A percentile compares a stretch with the other conserved stretches of the same genome.
Evolutionary conservation across 2,888 invertebrate genomes (phyloP).

Genomic region (Erannis defoliaria): DNA sequence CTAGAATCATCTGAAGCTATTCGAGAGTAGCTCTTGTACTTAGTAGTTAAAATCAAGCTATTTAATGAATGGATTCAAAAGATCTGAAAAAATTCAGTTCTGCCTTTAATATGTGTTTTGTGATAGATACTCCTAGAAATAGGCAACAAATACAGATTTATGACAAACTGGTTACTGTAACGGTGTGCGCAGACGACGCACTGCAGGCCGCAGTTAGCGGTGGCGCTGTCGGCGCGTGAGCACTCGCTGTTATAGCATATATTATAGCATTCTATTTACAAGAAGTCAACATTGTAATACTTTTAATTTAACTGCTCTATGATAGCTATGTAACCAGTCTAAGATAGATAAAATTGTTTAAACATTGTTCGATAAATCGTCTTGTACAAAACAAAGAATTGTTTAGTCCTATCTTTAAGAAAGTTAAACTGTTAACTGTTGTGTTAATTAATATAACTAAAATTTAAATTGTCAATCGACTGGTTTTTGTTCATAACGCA

Average conservation of each 20-base stretch:
- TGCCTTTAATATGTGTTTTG: conserved; percentile 2
- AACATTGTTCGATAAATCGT: conserved; percentile 28
- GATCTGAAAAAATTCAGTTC: conserved; percentile 22
- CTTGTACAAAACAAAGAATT: conserved; percentile 39
- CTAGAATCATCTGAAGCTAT: conserved; percentile 1
- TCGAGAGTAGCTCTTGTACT: conserved; percentile 5
- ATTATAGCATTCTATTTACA: neutral
- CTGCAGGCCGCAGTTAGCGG: neutral
- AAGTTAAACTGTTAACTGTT: conserved; percentile 40
- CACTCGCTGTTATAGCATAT: neutral
- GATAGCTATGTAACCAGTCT: conserved; percentile 12
- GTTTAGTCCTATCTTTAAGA: conserved; percentile 41
- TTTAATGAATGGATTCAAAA: conserved; percentile 11
- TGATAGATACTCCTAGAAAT: neutral
- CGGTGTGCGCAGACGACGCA: neutral
- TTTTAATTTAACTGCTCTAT: conserved; percentile 16
- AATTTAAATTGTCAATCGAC: conserved; percentile 36
- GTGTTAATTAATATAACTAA: too few relatives aligned
- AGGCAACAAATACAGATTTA: neutral
- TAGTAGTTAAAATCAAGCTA: conserved; percentile 5
- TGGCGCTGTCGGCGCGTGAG: neutral
- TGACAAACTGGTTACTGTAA: neutral
- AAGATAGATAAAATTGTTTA: conserved; percentile 19
- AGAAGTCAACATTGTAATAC: conserved; percentile 7
- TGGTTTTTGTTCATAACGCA: conserved; percentile 40